Conservation (phyloP, 2,113 vertebrate species). For the Pontoporia blainvillei region DNA sequence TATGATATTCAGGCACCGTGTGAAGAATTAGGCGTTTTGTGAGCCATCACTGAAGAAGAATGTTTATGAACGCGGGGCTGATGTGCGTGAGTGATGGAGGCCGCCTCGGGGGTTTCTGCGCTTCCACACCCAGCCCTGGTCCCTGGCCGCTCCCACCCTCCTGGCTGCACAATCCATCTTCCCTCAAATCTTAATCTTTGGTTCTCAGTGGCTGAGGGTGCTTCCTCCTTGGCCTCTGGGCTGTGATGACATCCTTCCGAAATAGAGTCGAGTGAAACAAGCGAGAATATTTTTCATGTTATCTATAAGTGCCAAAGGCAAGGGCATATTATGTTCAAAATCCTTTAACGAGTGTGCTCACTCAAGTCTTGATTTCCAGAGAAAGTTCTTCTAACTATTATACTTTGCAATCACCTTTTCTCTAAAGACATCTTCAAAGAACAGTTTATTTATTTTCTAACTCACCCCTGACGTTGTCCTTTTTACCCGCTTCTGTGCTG, state of each 20-base stretch:
- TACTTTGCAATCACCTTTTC: slow-evolving; percentile 30
- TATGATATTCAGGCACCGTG: background rate
- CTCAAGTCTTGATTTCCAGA: slow-evolving; percentile 29
- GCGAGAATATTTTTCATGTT: slow-evolving; percentile 43
- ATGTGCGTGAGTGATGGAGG: background rate
- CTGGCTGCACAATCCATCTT: background rate
- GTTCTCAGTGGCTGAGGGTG: background rate
- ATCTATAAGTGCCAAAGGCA: slow-evolving; percentile 49
- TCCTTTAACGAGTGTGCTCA: slow-evolving; percentile 18
- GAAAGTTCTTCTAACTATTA: slow-evolving; percentile 41
- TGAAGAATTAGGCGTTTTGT: background rate
- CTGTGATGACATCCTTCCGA: background rate
- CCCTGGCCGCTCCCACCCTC: background rate
- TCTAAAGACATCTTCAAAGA: slow-evolving; percentile 40
- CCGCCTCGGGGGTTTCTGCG: background rate
- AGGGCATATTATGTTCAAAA: background rate
- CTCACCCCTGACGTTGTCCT: background rate
- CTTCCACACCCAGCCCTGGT: no score
- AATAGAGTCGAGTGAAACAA: background rate
- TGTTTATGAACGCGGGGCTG: background rate
- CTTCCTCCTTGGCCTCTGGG: background rate
- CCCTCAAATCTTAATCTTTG: background rate
- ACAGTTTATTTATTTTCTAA: slow-evolving; percentile 50
- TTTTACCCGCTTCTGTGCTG: background rate
- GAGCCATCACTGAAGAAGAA: background rate